Conservation (phyloP, 2,888 invertebrate species). For the Panopea generosa region DNA sequence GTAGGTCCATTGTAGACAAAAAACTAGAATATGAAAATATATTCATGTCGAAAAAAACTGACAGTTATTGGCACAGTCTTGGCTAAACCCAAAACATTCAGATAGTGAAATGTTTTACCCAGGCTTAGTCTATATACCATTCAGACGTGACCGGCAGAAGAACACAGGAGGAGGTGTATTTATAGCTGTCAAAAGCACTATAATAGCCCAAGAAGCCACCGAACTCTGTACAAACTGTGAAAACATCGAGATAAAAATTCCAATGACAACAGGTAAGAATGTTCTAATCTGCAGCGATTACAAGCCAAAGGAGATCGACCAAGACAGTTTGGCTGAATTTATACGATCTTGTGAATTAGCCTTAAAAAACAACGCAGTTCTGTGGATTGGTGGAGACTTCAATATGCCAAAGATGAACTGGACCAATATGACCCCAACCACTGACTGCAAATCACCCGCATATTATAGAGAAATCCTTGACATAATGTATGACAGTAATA, state of each 20-base stretch:
- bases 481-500: constrained; percentile 5
- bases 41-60: too few species aligned
- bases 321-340: too few species aligned
- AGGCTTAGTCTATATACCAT: neutral
- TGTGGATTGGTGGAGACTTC: too few species aligned
- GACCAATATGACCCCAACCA: constrained; percentile 1
- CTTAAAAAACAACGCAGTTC: too few species aligned
- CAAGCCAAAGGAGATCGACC: too few species aligned
- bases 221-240: constrained; percentile 8
- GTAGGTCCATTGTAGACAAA: constrained; percentile 8
- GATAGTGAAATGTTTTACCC: constrained; percentile 5
- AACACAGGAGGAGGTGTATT: constrained; percentile 16
- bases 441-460: constrained; percentile 3
- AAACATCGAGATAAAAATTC: constrained; percentile 16
- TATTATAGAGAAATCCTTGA: constrained; percentile 9
- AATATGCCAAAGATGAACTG: constrained; percentile 13
- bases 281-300: constrained; percentile 16
- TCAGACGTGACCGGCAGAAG: constrained; percentile 3
- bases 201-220: constrained; percentile 18
- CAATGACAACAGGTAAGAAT: constrained; percentile 1
- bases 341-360: too few species aligned
- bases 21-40: constrained; percentile 1
- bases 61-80: neutral
- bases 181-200: constrained; percentile 15
- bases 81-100: neutral